Evolutionary conservation across 2,113 vertebrate genomes (phyloP).

Genomic region (Platichthys flesus): DNA sequence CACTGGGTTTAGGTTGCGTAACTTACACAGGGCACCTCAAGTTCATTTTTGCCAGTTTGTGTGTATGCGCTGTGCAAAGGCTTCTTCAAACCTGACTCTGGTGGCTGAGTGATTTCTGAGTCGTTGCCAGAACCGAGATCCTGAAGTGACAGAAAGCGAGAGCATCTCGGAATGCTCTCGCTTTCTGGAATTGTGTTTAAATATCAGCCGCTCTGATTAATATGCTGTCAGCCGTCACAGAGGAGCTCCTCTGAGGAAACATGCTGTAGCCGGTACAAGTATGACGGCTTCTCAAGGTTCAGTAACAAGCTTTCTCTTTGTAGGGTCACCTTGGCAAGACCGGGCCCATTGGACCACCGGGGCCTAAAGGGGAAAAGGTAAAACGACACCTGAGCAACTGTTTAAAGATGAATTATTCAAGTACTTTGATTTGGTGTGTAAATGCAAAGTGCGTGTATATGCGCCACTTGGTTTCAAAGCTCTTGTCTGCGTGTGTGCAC

Average conservation of each 20-base stretch:
- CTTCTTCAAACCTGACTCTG: constrained; percentile 16
- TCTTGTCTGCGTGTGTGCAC: neutral
- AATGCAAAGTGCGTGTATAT: neutral
- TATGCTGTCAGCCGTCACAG: constrained; percentile 35
- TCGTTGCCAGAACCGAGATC: constrained; percentile 41
- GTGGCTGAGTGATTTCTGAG: constrained; percentile 51
- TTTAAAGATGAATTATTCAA: neutral
- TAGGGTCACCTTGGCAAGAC: constrained; percentile 91
- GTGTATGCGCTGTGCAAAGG: neutral
- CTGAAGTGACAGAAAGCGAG: constrained; percentile 22
- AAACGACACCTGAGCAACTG: constrained; percentile 22
- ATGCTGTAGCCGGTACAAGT: constrained; percentile 30
- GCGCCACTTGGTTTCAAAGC: neutral
- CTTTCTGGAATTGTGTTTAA: constrained; percentile 37
- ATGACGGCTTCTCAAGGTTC: neutral
- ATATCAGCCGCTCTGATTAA: constrained; percentile 41
- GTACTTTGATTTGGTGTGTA: neutral
- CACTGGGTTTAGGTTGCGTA: constrained; percentile 29
- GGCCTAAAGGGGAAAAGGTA: constrained; percentile 98
- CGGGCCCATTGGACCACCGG: constrained; percentile 87
- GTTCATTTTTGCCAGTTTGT: constrained; percentile 23
- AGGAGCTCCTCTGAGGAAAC: constrained; percentile 24
- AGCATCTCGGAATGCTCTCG: no score
- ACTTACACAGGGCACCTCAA: constrained; percentile 24
- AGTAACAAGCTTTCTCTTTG: constrained; percentile 51